phyloP scores from a whole-genome alignment of 2,797 vertebrate species.

The Acipenser transmontanus region DNA sequence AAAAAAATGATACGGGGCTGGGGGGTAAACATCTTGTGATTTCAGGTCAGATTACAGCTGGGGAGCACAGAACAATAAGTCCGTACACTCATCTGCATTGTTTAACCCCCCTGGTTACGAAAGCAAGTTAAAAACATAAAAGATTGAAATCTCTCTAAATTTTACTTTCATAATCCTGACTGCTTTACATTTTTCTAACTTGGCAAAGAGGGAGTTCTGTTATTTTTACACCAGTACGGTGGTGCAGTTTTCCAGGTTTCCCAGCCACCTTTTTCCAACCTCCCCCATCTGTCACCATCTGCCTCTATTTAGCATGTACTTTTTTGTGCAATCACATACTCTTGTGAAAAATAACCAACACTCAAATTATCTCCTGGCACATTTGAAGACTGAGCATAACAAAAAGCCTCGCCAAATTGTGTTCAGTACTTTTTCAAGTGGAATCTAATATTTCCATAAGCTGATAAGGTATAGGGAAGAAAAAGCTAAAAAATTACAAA shows the following conservation, averaged over 20 bases:
- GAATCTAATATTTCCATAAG: conserved; percentile 40
- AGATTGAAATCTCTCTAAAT: conserved; percentile 37
- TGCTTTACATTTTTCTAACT: conserved; percentile 82
- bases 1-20: too few species aligned
- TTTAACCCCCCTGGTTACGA: conserved; percentile 34
- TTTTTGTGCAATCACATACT: conserved; percentile 95
- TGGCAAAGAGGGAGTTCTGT: conserved; percentile 83
- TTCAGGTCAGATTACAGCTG: too few species aligned
- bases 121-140: conserved; percentile 7
- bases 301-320: conserved; percentile 97
- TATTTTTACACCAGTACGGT: conserved; percentile 95
- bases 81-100: conserved; percentile 38
- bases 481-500: too few species aligned
- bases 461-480: too few species aligned
- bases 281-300: conserved; percentile 99
- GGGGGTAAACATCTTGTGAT: too few species aligned
- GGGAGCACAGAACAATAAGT: conserved; percentile 1
- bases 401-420: conserved; percentile 92
- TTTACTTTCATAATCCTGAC: conserved; percentile 54
- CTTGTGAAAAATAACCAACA: conserved; percentile 99
- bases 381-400: conserved; percentile 81
- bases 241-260: conserved; percentile 94
- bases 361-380: conserved; percentile 97
- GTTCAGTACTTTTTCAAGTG: conserved; percentile 85
- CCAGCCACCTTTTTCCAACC: conserved; percentile 98